Conservation (phyloP, 2,113 vertebrate species). For the Fukomys damarensis region DNA sequence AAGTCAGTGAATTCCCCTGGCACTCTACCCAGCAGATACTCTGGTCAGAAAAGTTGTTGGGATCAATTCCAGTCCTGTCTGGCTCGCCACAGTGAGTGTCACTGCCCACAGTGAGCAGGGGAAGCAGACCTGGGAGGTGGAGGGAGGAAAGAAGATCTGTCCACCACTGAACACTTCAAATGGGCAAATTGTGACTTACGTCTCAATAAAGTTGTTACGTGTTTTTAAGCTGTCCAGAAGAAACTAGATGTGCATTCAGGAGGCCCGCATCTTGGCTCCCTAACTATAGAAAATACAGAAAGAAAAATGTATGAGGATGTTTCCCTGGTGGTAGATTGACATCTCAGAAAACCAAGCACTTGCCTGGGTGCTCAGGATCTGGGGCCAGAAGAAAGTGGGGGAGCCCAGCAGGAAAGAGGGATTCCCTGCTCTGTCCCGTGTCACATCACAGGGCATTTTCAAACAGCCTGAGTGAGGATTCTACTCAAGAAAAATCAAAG, state of each 20-base stretch:
- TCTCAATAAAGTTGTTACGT: neutral
- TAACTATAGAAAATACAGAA: neutral
- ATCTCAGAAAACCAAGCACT: neutral
- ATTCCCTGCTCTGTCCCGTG: neutral
- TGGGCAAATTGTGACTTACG: neutral
- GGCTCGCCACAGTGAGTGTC: neutral
- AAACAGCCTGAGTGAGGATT: neutral
- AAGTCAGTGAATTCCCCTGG: neutral
- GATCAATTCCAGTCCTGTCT: neutral
- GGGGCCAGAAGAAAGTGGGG: neutral
- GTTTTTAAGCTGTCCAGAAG: neutral
- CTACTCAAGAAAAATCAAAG: slow-evolving; percentile 56
- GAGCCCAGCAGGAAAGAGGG: neutral
- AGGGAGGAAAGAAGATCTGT: neutral
- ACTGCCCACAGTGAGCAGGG: too few relatives aligned
- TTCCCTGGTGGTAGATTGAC: neutral
- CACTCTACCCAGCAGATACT: neutral
- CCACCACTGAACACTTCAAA: neutral
- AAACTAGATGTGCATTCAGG: neutral
- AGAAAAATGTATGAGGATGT: neutral
- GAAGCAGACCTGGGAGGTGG: neutral
- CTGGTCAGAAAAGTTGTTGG: neutral
- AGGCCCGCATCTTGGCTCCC: neutral
- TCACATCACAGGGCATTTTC: neutral
- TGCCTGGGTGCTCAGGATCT: neutral